A percentile compares a stretch with the other conserved stretches of the same genome.
These are phyloP conservation scores for Leptodactylus fallax DNA, from an alignment of 2,797 vertebrate genomes.

Conservation along the genomic window DNA sequence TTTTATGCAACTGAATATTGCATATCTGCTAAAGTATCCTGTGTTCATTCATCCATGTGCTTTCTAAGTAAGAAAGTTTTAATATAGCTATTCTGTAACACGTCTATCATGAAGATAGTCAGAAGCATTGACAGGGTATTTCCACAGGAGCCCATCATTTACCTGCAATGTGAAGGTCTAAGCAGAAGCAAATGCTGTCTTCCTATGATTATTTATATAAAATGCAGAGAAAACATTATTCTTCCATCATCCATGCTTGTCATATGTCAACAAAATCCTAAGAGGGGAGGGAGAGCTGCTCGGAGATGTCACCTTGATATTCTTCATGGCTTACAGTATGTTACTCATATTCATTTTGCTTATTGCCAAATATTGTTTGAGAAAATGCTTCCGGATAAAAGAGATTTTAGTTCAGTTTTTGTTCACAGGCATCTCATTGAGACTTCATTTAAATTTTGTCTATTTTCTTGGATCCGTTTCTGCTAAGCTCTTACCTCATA, in stretches of 20 bases:
- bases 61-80: neutral
- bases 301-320: neutral
- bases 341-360: neutral
- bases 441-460: neutral
- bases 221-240: neutral
- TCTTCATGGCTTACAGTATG: neutral
- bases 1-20: too few relatives aligned
- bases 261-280: neutral
- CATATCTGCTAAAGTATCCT: too few relatives aligned
- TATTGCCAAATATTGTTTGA: neutral
- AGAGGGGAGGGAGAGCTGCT: neutral
- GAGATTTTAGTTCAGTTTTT: neutral
- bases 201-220: neutral
- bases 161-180: neutral
- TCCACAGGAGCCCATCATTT: neutral
- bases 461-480: conserved; percentile 35
- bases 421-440: neutral
- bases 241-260: neutral
- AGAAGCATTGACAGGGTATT: neutral
- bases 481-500: conserved; percentile 26
- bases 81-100: neutral
- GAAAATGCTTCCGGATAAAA: neutral
- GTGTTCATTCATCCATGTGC: neutral
- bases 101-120: conserved; percentile 3
- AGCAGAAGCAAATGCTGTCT: neutral